Conservation (phyloP, 1,140 invertebrate species). For the Nasonia vitripennis region DNA sequence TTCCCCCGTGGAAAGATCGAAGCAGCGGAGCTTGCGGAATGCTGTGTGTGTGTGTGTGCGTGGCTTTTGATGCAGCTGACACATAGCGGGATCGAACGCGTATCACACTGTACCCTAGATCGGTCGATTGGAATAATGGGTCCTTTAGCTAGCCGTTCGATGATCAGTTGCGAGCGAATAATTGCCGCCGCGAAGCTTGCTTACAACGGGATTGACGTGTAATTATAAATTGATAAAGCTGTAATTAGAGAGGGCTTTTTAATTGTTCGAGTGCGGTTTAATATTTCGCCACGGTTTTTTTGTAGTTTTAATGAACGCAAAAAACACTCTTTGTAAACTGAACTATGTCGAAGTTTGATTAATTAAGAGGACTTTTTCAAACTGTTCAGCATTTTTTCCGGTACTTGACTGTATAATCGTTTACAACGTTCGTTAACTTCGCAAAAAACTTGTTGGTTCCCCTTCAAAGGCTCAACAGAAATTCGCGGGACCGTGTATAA, state of each 20-base stretch:
- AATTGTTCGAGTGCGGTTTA: background rate
- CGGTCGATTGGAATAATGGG: conserved; percentile 6
- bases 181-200: conserved; percentile 44
- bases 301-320: too few species aligned
- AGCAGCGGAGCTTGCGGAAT: background rate
- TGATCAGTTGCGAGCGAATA: conserved; percentile 38
- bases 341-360: background rate
- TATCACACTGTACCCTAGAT: background rate
- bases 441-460: background rate
- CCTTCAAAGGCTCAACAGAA: background rate
- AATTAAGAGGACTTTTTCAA: background rate
- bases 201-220: conserved; percentile 24
- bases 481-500: background rate
- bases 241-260: background rate
- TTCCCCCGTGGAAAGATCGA: background rate
- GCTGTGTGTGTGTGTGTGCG: too few species aligned
- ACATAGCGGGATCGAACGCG: background rate
- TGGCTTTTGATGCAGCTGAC: background rate
- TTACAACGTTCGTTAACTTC: background rate
- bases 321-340: background rate
- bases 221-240: background rate
- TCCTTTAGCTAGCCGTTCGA: background rate
- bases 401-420: background rate
- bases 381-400: background rate
- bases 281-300: conserved; percentile 26